Evolutionary conservation across 2,888 invertebrate genomes (phyloP), one percentile per base, ranked within the genome.

Genomic region (Sialis fuliginosa): DNA sequence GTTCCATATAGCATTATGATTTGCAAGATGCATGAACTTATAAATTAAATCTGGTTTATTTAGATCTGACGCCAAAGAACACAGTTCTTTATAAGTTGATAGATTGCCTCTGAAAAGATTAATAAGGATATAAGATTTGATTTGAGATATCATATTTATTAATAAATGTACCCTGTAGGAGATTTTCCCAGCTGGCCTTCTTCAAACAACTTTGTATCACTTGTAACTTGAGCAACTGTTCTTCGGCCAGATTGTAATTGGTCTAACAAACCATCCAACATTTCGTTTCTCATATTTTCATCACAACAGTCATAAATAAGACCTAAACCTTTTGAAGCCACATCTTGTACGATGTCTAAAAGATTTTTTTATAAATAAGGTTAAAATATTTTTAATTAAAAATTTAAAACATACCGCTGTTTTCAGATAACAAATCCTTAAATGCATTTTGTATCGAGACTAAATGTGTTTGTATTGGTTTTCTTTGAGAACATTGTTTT

Each of bases 41-140:
- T 96, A 96, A 52, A 93, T 78, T 50, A 96, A 72, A 61, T 95
- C 93, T 0, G 95, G 95, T 61, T 95, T 89, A 60, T 93, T 93
- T 51, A 96, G 69, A 65, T 95, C 93, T 1, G 90, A 90, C 0
- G 93, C 93, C 41, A 95, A 68, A 0, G 90, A 85, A 63, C 93
- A 95, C 45, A 96, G 70, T 64, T 96, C 95, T 61, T 88, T 90
- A 66, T 96, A 96, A 0, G 95, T 95, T 1, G 92, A 84, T 33
- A 95, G 69, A 56, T 84, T 87, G 8, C 87, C 87, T 0, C 91
- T 88, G 60, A 42, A 70, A 37, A 37, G 7, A 37, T 5, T 37
- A 37, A 37, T 2, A 5, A 7, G 6, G 12, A 10, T 42, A 35
- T 42, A 30, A 34, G 33, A 9, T 33, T 33, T 42, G 31, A 48